Evolutionary conservation across 1,140 invertebrate genomes (phyloP).

Genomic region (Bombus soroeensis): DNA sequence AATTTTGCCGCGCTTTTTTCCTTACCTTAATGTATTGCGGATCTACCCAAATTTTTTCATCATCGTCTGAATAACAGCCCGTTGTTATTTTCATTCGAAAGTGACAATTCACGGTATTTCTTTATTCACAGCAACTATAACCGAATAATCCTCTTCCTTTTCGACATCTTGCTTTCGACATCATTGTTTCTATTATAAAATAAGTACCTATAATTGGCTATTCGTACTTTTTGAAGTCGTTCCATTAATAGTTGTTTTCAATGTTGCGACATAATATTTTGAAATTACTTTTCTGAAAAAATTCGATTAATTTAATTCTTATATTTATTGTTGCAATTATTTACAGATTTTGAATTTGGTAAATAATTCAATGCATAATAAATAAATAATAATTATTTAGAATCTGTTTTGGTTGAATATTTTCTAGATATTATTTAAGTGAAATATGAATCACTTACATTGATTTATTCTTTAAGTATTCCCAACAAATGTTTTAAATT

Average conservation of each 20-base stretch:
- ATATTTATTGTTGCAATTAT: neutral
- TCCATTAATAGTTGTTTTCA: neutral
- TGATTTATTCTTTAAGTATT: neutral
- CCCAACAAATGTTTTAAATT: neutral
- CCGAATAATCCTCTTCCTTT: slow-evolving; percentile 31
- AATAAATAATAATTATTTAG: neutral
- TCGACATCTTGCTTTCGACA: slow-evolving; percentile 60
- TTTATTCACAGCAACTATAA: neutral
- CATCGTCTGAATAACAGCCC: too few relatives aligned
- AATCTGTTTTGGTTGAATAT: neutral
- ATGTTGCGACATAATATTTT: neutral
- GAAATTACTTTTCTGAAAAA: neutral
- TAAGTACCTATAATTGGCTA: neutral
- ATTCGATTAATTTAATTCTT: neutral
- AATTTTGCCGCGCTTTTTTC: slow-evolving; percentile 69
- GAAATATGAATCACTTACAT: neutral
- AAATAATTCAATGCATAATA: neutral
- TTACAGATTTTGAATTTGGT: neutral
- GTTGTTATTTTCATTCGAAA: neutral
- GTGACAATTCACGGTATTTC: neutral
- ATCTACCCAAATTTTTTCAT: neutral
- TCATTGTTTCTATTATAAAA: slow-evolving; percentile 29
- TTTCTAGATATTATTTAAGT: neutral
- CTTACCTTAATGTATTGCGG: neutral
- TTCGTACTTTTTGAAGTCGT: neutral